Conservation (phyloP, 2,797 vertebrate genomes). For the Gobio occitaniae region DNA sequence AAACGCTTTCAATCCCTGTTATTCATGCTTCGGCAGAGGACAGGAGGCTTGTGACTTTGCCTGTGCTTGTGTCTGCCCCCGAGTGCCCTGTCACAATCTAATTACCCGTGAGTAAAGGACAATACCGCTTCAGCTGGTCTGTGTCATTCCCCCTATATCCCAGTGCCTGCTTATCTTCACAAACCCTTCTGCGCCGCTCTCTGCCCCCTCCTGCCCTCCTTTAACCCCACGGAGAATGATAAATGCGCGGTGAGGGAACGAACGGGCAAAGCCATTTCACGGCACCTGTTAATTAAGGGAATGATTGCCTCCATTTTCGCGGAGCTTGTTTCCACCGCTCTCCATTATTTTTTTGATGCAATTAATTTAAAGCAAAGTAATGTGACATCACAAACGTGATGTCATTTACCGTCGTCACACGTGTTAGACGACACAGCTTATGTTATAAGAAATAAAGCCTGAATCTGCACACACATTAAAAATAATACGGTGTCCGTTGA, state of each 20-base stretch:
- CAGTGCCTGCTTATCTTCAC: constrained; percentile 82
- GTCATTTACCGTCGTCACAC: constrained; percentile 22
- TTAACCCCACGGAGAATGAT: constrained; percentile 73
- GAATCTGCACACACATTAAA: not conserved
- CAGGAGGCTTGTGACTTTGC: constrained; percentile 68
- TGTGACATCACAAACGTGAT: constrained; percentile 35
- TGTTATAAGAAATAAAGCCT: constrained; percentile 29
- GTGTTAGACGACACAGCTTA: not conserved
- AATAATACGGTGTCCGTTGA: constrained; percentile 16
- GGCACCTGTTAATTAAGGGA: constrained; percentile 74
- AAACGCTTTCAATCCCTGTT: constrained; percentile 63
- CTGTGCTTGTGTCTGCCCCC: constrained; percentile 73
- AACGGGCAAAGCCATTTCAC: constrained; percentile 80
- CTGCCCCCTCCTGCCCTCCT: constrained; percentile 42
- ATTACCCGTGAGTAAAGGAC: constrained; percentile 84
- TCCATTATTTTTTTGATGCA: constrained; percentile 44
- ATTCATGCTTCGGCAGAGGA: constrained; percentile 51
- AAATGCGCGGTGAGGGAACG: constrained; percentile 74
- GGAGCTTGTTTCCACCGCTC: constrained; percentile 64
- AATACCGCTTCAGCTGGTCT: constrained; percentile 84
- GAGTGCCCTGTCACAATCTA: constrained; percentile 78
- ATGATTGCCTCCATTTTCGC: constrained; percentile 77
- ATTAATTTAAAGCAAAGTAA: constrained; percentile 33
- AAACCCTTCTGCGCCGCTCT: constrained; percentile 72
- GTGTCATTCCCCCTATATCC: constrained; percentile 78